A percentile compares a stretch with the other conserved stretches of the same genome.
Evolutionary conservation across 2,113 vertebrate genomes (phyloP).

Genomic region (Chaetorhynchus papuensis): DNA sequence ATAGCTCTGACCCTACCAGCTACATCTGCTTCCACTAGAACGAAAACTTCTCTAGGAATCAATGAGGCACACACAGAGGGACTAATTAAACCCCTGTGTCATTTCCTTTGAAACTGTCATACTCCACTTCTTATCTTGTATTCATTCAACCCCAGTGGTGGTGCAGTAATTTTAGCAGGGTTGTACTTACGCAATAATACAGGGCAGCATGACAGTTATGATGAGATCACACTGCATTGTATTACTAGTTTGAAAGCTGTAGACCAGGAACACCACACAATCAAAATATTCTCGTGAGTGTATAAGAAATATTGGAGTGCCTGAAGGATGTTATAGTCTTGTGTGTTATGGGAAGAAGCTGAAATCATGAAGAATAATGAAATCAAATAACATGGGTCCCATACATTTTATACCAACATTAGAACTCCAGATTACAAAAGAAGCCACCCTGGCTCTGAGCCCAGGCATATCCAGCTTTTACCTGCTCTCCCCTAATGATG

Average conservation of each 20-base stretch:
- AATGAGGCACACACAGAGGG: constrained; percentile 52
- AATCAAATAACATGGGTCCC: not conserved
- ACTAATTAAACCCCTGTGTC: constrained; percentile 68
- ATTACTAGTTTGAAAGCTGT: not conserved
- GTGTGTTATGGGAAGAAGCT: not conserved
- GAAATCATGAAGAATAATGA: not conserved
- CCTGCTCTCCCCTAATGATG: not conserved
- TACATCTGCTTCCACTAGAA: constrained; percentile 66
- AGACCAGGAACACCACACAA: not conserved
- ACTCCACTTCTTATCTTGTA: constrained; percentile 56
- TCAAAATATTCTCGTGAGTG: not conserved
- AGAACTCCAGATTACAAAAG: not conserved
- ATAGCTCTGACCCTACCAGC: constrained; percentile 12
- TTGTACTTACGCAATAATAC: constrained; percentile 54
- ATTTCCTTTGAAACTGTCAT: constrained; percentile 70
- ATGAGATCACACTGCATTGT: not conserved
- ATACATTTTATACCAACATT: not conserved
- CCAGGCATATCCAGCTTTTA: not conserved
- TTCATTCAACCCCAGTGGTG: constrained; percentile 51
- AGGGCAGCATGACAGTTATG: constrained; percentile 19
- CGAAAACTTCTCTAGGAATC: constrained; percentile 65
- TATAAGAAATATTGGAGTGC: not conserved
- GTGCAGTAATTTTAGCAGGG: constrained; percentile 59
- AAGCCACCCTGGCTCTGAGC: not conserved
- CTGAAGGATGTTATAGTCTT: not conserved